Percentiles rank a stretch among this genome's conserved stretches.
Evolutionary conservation across 2,113 vertebrate genomes (phyloP).

Genomic region (Microcebus griseorufus): DNA sequence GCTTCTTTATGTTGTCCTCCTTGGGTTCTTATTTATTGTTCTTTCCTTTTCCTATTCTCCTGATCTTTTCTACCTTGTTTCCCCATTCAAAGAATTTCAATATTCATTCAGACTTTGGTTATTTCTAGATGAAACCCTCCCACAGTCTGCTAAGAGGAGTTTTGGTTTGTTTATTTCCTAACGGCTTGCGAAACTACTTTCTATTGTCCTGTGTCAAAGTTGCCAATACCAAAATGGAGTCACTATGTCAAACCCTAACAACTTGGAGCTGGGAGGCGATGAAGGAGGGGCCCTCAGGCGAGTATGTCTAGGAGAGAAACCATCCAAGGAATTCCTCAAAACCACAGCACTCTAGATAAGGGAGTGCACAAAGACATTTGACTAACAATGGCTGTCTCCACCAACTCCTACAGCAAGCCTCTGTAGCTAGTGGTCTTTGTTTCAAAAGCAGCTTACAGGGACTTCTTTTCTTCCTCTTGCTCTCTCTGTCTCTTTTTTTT

Average conservation of each 20-base stretch:
- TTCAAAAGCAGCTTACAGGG: not conserved
- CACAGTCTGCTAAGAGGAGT: not conserved
- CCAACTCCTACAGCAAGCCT: not conserved
- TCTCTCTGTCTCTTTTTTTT: no score
- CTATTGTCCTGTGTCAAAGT: not conserved
- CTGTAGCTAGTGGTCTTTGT: not conserved
- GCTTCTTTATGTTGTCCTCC: not conserved
- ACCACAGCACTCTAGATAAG: not conserved
- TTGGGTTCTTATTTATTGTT: not conserved
- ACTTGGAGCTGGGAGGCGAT: not conserved
- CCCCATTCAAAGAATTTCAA: not conserved
- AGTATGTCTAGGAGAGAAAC: not conserved
- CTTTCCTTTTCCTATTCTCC: not conserved
- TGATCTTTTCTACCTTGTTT: not conserved
- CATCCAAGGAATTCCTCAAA: not conserved
- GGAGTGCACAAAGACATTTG: not conserved
- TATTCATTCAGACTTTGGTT: not conserved
- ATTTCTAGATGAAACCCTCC: not conserved
- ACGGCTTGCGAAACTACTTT: not conserved
- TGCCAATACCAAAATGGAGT: not conserved
- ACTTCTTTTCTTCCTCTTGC: not conserved
- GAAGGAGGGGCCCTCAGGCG: not conserved
- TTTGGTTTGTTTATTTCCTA: not conserved
- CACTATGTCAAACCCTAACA: not conserved
- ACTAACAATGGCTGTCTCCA: not conserved